phyloP scores from a whole-genome alignment of 2,113 vertebrate species.

The Mastomys coucha region DNA sequence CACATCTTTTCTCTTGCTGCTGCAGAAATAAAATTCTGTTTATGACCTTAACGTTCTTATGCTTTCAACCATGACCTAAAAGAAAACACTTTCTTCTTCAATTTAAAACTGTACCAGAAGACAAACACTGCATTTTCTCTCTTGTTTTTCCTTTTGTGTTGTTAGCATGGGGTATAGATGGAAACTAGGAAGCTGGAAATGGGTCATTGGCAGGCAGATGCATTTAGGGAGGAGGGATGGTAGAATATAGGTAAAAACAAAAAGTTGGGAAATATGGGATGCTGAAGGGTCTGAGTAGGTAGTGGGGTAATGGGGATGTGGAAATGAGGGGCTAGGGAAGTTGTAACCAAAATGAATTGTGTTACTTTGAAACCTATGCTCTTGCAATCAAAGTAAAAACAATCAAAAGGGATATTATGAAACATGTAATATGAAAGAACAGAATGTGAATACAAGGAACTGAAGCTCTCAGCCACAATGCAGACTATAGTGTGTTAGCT shows the following conservation, averaged over 20 bases:
- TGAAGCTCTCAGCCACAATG: neutral
- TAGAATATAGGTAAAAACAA: neutral
- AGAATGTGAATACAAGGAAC: too few relatives aligned
- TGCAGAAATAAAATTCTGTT: conserved; percentile 28
- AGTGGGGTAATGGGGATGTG: too few relatives aligned
- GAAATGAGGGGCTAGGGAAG: too few relatives aligned
- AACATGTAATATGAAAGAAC: neutral
- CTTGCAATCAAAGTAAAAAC: neutral
- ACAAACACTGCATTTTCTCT: neutral
- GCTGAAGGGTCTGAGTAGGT: too few relatives aligned
- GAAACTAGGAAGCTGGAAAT: neutral
- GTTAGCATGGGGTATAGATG: neutral
- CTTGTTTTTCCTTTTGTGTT: neutral
- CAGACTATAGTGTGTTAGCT: too few relatives aligned
- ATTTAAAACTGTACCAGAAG: neutral
- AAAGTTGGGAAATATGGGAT: neutral
- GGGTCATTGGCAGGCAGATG: neutral
- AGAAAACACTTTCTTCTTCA: neutral
- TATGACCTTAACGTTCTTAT: neutral
- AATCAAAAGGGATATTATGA: neutral
- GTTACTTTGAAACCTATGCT: neutral
- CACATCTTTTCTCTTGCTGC: neutral
- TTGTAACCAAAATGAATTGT: neutral
- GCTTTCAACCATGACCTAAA: conserved; percentile 24
- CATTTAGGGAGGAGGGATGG: neutral